Evolutionary conservation across 1,140 invertebrate genomes (phyloP).

Genomic region (Caenorhabditis remanei): DNA sequence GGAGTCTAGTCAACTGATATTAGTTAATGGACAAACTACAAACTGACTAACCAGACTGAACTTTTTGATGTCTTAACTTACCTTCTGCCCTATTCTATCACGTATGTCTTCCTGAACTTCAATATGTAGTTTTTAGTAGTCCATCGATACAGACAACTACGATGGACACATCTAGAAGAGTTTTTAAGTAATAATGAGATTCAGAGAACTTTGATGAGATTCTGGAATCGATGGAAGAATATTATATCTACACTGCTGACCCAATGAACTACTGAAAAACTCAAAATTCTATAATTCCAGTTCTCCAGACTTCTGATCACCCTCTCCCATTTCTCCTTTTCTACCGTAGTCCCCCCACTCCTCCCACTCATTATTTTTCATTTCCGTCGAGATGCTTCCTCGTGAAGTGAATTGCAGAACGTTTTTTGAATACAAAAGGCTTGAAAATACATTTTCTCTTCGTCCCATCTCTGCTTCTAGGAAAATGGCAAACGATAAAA

Average conservation of each 20-base stretch:
- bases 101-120: not conserved
- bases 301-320: no score
- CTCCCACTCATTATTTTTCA: conserved; percentile 3
- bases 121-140: not conserved
- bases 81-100: not conserved
- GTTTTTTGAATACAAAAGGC: conserved; percentile 13
- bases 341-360: not conserved
- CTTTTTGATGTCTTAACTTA: conserved; percentile 2
- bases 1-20: no score
- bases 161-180: not conserved
- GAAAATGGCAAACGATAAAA: not conserved
- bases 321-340: not conserved
- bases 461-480: no score
- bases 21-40: not conserved
- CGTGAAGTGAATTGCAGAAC: not conserved
- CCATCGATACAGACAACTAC: no score
- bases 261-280: no score
- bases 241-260: no score
- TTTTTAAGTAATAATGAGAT: not conserved
- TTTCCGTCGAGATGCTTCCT: not conserved
- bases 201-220: not conserved
- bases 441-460: not conserved
- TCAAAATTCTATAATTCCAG: no score
- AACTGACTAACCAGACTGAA: not conserved
- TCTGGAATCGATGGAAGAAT: no score